These are phyloP conservation scores for Arizona elegans DNA, from an alignment of 2,113 vertebrate genomes.

Conservation along the genomic window DNA sequence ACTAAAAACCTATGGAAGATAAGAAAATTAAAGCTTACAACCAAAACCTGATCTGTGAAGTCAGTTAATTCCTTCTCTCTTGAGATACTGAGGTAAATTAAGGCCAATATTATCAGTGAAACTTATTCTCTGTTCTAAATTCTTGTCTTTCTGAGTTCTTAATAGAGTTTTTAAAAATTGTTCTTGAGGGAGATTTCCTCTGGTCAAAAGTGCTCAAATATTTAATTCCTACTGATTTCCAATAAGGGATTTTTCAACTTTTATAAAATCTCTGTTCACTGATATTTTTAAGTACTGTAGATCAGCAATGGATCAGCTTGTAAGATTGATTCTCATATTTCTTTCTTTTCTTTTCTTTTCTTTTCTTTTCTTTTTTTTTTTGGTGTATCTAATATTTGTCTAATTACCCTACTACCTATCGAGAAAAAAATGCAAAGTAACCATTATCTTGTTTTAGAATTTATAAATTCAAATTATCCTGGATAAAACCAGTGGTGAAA, in stretches of 20 bases:
- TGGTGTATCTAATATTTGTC: background rate
- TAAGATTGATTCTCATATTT: background rate
- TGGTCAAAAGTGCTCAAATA: conserved; percentile 1
- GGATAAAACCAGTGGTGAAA: background rate
- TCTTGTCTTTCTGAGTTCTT: conserved; percentile 2
- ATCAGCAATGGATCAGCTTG: conserved; percentile 1
- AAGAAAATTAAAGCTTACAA: conserved; percentile 52
- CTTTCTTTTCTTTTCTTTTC: background rate
- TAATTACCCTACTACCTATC: background rate
- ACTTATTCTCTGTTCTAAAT: conserved; percentile 12
- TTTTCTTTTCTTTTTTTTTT: background rate
- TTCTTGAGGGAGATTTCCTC: background rate
- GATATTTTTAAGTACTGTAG: background rate
- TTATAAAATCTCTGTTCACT: background rate
- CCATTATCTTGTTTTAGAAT: background rate
- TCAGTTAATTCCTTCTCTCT: background rate
- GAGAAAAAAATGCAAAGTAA: background rate
- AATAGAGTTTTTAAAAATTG: conserved; percentile 36
- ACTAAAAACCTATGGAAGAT: background rate
- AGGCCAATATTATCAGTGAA: conserved; percentile 48
- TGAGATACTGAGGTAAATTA: conserved; percentile 53
- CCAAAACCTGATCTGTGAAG: conserved; percentile 27
- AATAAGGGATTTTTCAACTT: background rate
- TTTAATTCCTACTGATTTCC: background rate
- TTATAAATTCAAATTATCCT: background rate